Evolutionary conservation across 2,888 invertebrate genomes (phyloP), one percentile per base, ranked within the genome.

Genomic region (Tachina lurida): DNA sequence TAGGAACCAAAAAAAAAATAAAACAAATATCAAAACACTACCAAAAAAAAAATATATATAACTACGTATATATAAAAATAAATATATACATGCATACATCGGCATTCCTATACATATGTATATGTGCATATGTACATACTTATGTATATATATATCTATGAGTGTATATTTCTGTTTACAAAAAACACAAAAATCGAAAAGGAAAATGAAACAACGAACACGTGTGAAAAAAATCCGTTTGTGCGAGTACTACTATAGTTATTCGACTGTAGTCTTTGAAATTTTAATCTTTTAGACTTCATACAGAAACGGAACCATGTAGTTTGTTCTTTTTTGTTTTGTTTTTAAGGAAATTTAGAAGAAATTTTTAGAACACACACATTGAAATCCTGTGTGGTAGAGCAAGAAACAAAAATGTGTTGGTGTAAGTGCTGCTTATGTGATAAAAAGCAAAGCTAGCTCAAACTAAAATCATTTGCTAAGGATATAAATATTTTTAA

Each of bases 1-100:
- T 87, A 88, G 88, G 87, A 88, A 90, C 87, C 87, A 88, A 89
- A 89, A 31, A 31, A 31, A 31, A 31, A 31, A 31, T 7, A 7
- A 87, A 31, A 31, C 31, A 7, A 87, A 88, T 87, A 88, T 87
- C 85, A 87, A 88, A 87, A 88, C 63, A 79, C 58, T 43, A 84
- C 47, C 22, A 62, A 85, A 87, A 76, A 60, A 31, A 65, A 52
- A 12, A 39, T 19, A 58, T 19, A 41, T 8, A 63, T 17, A 45
- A 12, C 12, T 47, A 47, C 47, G 8, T n/a, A 41, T 0, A 19
- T 10, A 54, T 1, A 54, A 22, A 41, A 17, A n/a, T 45, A 45
- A 0, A 19, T 13, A 17, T 43, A 70, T 39, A 39, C 47, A 47
- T 47, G 15, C 47, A 47, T 13, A 43, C 15, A 47, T 47, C 7